These are phyloP conservation scores for Nezara viridula DNA, from an alignment of 2,888 invertebrate genomes.

Conservation along the genomic window DNA sequence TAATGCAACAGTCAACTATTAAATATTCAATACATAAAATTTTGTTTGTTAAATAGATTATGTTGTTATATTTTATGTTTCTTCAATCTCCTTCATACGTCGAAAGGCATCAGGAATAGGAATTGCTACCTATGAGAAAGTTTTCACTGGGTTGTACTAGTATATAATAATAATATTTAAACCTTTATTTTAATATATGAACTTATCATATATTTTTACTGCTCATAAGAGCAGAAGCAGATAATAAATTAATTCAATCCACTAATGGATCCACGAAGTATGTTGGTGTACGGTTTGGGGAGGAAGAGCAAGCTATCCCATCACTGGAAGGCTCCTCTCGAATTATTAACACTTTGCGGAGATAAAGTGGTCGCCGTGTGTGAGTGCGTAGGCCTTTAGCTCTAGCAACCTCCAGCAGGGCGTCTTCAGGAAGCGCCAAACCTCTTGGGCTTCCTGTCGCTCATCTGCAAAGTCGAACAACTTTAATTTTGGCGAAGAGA, in stretches of 20 bases:
- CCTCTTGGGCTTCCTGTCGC: background rate
- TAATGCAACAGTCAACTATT: no score
- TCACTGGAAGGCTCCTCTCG: background rate
- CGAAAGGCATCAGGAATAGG: no score
- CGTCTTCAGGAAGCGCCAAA: background rate
- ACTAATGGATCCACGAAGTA: background rate
- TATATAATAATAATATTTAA: no score
- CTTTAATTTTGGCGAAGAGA: background rate
- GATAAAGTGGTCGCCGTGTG: background rate
- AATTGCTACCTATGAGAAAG: no score
- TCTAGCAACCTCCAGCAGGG: background rate
- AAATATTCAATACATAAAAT: no score
- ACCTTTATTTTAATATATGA: background rate
- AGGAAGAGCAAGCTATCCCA: background rate
- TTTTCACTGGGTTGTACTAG: no score
- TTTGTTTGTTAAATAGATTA: no score
- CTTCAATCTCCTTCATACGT: no score
- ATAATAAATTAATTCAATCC: conserved; percentile 2
- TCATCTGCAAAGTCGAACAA: background rate
- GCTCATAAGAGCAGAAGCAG: background rate
- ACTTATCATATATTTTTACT: background rate
- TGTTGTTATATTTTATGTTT: no score
- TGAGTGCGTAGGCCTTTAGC: background rate
- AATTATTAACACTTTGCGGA: conserved; percentile 16
- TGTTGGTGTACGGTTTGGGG: background rate